Base-by-base conservation (phyloP, 1,140 invertebrate species). In the Tribolium madens region DNA sequence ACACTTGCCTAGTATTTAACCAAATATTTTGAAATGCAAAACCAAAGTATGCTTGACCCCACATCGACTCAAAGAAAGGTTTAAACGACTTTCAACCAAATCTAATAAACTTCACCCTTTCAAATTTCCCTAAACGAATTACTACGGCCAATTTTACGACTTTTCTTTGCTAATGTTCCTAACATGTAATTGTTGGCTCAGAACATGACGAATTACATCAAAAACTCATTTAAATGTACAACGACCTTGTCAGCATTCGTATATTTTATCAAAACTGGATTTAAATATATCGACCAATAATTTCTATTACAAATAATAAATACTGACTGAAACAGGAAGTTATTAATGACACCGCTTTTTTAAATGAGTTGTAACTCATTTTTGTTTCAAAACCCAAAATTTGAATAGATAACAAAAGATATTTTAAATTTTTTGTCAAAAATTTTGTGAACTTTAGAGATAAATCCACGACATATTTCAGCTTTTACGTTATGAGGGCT, bases 41-140 rank as follows among this genome's bases (percentile, higher is more conserved):
- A 26, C 21, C 6, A 5, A 42, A 42, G 9, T 7, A 21, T 33
- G 10, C 52, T 57, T 57, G 15, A 57, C 36, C 36, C 13, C 48
- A 17, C 48, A 50, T 50, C 13, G 14, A 50, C 10, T 50, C 6
- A 50, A 42, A 42, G 36, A 42, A 42, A 42, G 36, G 36, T 42
- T 42, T 42, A 42, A 42, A 42, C 26, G 26, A 64, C 21, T 33
- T 64, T 31, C 26, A n/a, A 12, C 12, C 21, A 14, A 64, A 64
- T 64, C 57, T 57, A 33, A 64, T 64, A 64, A 64, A 64, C 26
- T 64, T 64, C 26, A 64, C 57, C 21, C 21, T 26, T 64, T 64
- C 57, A 33, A 57, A 57, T 64, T 64, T 13, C n/a, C 21, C 26
- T 33, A 64, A 64, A 31, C 26, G 21, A 64, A 64, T 64, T 64